Evolutionary conservation across 2,113 vertebrate species (phyloP).

Genomic region (Lepisosteus oculatus): DNA sequence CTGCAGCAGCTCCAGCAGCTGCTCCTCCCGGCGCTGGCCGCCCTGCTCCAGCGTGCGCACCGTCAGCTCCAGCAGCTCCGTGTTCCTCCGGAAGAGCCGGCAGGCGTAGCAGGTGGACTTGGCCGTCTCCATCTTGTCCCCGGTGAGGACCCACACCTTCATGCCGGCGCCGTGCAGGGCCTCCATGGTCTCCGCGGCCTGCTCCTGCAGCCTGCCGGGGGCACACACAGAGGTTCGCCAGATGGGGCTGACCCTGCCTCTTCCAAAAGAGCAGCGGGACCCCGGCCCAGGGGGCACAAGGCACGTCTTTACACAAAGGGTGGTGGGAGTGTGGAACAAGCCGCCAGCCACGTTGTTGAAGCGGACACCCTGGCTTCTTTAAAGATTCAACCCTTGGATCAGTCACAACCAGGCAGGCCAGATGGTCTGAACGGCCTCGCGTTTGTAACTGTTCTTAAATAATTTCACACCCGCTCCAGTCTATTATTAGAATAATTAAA

Average conservation of each 20-base stretch:
- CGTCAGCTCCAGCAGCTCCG: slow-evolving; percentile 88
- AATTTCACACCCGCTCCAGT: too few species aligned
- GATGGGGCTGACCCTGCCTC: too few species aligned
- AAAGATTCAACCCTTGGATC: too few species aligned
- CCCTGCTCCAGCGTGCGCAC: slow-evolving; percentile 72
- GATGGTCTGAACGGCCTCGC: too few species aligned
- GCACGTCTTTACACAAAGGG: not conserved
- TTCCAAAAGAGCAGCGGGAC: too few species aligned
- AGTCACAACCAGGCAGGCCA: too few species aligned
- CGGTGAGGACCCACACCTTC: slow-evolving; percentile 94
- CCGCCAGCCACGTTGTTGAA: too few species aligned
- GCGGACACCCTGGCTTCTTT: too few species aligned
- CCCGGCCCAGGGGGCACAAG: not conserved
- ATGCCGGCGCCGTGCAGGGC: slow-evolving; percentile 89
- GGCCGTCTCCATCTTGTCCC: slow-evolving; percentile 97
- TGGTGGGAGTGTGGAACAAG: not conserved
- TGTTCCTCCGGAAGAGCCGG: slow-evolving; percentile 85
- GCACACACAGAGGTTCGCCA: not conserved
- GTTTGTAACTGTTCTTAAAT: too few species aligned
- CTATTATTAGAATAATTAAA: too few species aligned
- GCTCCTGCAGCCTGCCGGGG: slow-evolving; percentile 81
- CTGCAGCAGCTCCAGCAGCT: slow-evolving; percentile 79
- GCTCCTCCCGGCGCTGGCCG: slow-evolving; percentile 69
- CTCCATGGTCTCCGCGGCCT: slow-evolving; percentile 90
- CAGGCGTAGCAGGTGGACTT: slow-evolving; percentile 96